A percentile compares a stretch with the other conserved stretches of the same genome.
Conservation (phyloP, 2,888 invertebrate species). For the Calliphora vomitoria region DNA sequence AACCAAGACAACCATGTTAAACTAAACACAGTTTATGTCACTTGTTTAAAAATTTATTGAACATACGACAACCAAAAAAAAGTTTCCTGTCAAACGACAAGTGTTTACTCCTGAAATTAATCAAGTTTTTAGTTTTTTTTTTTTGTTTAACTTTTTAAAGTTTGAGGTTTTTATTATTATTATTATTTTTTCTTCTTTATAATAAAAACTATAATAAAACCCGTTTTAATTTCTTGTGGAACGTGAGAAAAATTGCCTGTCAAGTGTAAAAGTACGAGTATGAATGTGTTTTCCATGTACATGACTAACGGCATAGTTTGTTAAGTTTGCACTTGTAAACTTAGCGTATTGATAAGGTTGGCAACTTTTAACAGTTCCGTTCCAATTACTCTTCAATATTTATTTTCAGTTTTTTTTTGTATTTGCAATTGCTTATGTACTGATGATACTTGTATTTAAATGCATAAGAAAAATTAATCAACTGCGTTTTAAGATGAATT, state of each 20-base stretch:
- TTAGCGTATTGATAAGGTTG: constrained; percentile 65
- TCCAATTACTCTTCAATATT: constrained; percentile 70
- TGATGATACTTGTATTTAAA: constrained; percentile 23
- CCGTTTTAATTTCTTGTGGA: constrained; percentile 44
- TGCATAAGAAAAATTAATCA: constrained; percentile 42
- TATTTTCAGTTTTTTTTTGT: constrained; percentile 21
- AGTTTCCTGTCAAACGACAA: constrained; percentile 19
- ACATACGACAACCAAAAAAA: not conserved
- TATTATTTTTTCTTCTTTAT: not conserved
- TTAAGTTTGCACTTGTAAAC: constrained; percentile 57
- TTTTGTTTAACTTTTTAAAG: not conserved
- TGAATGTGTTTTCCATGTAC: constrained; percentile 15
- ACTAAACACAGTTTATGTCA: constrained; percentile 16
- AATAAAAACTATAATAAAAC: constrained; percentile 32
- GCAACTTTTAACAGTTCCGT: constrained; percentile 74
- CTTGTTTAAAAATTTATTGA: constrained; percentile 31
- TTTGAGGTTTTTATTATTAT: not conserved
- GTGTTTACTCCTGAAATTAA: constrained; percentile 34
- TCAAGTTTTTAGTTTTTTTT: constrained; percentile 7
- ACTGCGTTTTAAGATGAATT: constrained; percentile 16
- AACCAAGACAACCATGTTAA: not conserved
- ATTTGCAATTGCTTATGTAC: not conserved
- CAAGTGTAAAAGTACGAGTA: constrained; percentile 21
- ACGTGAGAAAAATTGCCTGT: constrained; percentile 60
- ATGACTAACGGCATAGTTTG: constrained; percentile 50